Evolutionary conservation across 2,797 vertebrate genomes (phyloP).

Genomic region (Coendou prehensilis): DNA sequence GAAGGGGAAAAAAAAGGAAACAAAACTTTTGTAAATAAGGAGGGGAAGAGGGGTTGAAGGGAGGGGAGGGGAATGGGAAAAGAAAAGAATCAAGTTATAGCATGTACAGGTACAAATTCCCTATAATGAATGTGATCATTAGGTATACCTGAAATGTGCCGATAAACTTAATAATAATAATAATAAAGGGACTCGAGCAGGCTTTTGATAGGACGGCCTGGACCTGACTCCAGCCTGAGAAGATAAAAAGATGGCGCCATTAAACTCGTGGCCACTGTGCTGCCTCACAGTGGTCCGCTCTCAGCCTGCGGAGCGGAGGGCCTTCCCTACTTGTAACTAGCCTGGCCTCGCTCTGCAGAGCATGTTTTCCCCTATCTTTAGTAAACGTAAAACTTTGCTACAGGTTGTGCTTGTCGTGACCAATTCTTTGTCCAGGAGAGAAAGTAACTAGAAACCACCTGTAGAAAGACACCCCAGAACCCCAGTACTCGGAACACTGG

Average conservation of each 20-base stretch:
- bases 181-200: background rate
- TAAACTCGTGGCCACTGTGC: accelerated
- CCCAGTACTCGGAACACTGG: background rate
- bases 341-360: background rate
- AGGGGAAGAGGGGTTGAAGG: background rate
- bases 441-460: background rate
- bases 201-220: background rate
- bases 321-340: background rate
- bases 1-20: background rate
- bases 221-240: background rate
- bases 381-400: background rate
- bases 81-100: background rate
- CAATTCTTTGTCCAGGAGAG: background rate
- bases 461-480: background rate
- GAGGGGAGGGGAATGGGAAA: background rate
- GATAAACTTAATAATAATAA: background rate
- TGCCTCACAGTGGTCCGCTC: too few relatives aligned
- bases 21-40: background rate
- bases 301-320: background rate
- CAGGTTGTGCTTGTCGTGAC: background rate
- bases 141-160: background rate
- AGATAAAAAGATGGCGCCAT: background rate
- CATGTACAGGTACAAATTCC: background rate
- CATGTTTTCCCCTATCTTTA: background rate
- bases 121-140: background rate